These are phyloP conservation scores for Hycleus phaleratus DNA, from an alignment of 1,140 invertebrate species.

Conservation along the genomic window DNA sequence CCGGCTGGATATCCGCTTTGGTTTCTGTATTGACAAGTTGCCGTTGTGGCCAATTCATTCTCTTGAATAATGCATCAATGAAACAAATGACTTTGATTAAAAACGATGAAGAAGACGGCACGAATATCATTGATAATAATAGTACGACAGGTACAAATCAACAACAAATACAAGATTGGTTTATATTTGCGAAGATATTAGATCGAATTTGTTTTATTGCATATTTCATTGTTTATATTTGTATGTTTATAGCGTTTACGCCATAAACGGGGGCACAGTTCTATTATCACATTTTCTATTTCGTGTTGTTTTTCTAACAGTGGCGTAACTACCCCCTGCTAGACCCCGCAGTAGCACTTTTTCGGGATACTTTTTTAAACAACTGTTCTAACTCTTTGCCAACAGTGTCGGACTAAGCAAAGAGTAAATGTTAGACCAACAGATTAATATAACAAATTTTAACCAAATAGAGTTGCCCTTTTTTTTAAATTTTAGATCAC, in stretches of 20 bases:
- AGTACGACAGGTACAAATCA: neutral
- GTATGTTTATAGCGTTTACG: conserved; percentile 23
- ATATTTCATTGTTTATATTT: conserved; percentile 26
- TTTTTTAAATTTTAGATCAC: too few relatives aligned
- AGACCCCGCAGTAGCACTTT: too few relatives aligned
- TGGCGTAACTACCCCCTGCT: too few relatives aligned
- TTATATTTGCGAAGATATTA: conserved; percentile 25
- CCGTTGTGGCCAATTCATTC: conserved; percentile 27
- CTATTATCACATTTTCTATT: too few relatives aligned
- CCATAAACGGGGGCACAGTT: conserved; percentile 1
- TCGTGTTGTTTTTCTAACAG: too few relatives aligned
- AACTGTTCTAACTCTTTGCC: too few relatives aligned
- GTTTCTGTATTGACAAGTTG: conserved; percentile 25
- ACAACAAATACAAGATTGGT: conserved; percentile 22
- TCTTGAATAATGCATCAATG: conserved; percentile 25
- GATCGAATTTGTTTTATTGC: conserved; percentile 28
- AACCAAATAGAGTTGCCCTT: too few relatives aligned
- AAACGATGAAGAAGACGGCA: conserved; percentile 29
- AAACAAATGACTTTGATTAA: conserved; percentile 1
- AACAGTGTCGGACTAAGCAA: too few relatives aligned
- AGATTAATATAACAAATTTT: too few relatives aligned
- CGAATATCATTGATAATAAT: conserved; percentile 23
- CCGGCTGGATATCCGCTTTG: conserved; percentile 26
- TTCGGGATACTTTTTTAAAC: too few relatives aligned
- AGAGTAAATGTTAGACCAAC: too few relatives aligned